Conservation (phyloP, 2,113 vertebrate genomes). For the Alethe castanea region DNA sequence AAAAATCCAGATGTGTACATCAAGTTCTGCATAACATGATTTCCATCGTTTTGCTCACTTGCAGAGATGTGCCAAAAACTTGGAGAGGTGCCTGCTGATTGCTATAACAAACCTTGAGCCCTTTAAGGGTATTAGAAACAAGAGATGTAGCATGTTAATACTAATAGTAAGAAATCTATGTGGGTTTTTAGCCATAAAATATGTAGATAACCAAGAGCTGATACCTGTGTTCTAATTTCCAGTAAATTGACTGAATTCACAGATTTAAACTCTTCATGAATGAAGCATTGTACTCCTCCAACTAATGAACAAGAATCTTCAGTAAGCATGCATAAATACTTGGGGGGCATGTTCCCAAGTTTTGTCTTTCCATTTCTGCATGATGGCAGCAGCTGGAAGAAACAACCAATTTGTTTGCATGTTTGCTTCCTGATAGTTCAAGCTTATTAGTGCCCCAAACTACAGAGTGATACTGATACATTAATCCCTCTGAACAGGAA, state of each 20-base stretch:
- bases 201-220: not conserved
- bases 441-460: slow-evolving; percentile 41
- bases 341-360: not conserved
- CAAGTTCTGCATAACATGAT: not conserved
- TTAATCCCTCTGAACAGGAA: slow-evolving; percentile 43
- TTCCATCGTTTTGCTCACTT: not conserved
- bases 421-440: slow-evolving; percentile 40
- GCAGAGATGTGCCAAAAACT: not conserved
- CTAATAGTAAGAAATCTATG: not conserved
- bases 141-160: not conserved
- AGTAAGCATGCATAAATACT: not conserved
- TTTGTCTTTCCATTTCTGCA: slow-evolving; percentile 21
- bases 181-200: not conserved
- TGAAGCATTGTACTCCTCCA: slow-evolving; percentile 41
- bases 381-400: slow-evolving; percentile 6
- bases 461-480: slow-evolving; percentile 12
- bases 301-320: slow-evolving; percentile 26
- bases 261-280: slow-evolving; percentile 23
- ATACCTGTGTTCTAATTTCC: not conserved
- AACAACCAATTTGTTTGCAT: not conserved
- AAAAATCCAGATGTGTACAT: slow-evolving; percentile 19
- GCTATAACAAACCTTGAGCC: not conserved
- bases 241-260: slow-evolving; percentile 36
- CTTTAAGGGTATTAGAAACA: not conserved
- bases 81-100: not conserved